phyloP scores from a whole-genome alignment of 2,113 vertebrate species.

The Nanorana parkeri region DNA sequence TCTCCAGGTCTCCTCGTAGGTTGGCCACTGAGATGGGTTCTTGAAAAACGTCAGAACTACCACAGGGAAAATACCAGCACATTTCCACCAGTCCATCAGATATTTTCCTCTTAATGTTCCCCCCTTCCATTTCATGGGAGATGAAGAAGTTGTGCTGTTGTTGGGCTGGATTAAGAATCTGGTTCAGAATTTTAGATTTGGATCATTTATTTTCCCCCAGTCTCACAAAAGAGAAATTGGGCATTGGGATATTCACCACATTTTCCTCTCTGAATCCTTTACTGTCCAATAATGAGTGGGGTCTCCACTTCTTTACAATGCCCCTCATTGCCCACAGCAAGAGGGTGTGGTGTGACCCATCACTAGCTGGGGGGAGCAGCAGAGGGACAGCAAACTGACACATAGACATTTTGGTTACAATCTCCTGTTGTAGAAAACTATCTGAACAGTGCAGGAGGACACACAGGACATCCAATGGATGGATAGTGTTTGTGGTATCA shows the following conservation, averaged over 20 bases:
- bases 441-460: conserved; percentile 75
- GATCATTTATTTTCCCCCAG: conserved; percentile 74
- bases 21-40: conserved; percentile 68
- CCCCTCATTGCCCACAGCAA: conserved; percentile 75
- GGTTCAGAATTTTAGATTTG: conserved; percentile 78
- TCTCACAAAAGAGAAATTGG: conserved; percentile 76
- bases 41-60: conserved; percentile 60
- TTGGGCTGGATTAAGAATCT: conserved; percentile 69
- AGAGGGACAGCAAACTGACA: conserved; percentile 81
- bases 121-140: conserved; percentile 68
- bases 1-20: conserved; percentile 66
- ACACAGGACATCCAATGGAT: conserved; percentile 76
- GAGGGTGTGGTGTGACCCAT: conserved; percentile 65
- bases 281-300: conserved; percentile 42
- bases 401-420: conserved; percentile 72
- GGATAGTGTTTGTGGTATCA: conserved; percentile 56
- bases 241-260: conserved; percentile 69
- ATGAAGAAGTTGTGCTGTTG: conserved; percentile 73
- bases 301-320: conserved; percentile 64
- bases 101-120: conserved; percentile 68
- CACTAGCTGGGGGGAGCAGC: conserved; percentile 71
- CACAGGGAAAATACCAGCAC: conserved; percentile 74
- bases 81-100: conserved; percentile 79
- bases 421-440: conserved; percentile 72
- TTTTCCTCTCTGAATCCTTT: conserved; percentile 49